Conservation (phyloP, 2,888 invertebrate genomes). For the Pyrrhia umbra region DNA sequence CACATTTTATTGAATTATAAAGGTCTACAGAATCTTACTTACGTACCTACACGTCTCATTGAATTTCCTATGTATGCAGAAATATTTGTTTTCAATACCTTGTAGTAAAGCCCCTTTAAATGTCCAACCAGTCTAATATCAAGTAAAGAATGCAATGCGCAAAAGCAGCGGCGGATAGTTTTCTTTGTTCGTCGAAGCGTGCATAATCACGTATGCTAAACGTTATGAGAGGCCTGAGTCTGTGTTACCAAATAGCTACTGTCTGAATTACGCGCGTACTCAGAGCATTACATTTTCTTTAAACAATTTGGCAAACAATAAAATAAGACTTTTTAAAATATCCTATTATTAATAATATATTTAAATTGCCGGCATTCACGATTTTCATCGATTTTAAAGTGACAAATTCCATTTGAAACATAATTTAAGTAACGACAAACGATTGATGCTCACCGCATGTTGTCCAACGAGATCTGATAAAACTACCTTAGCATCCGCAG, state of each 20-base stretch:
- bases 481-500: conserved; percentile 77
- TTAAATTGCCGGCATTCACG: too few relatives aligned
- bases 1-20: conserved; percentile 71
- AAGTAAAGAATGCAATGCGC: conserved; percentile 69
- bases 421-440: conserved; percentile 75
- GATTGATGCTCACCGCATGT: conserved; percentile 75
- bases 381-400: too few relatives aligned
- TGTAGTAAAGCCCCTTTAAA: conserved; percentile 30
- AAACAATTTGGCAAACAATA: too few relatives aligned
- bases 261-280: not conserved
- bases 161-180: conserved; percentile 69
- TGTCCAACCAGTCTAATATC: conserved; percentile 68
- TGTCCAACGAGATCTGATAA: conserved; percentile 85
- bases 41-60: conserved; percentile 2
- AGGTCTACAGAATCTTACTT: conserved; percentile 48
- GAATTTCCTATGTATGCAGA: not conserved
- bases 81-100: not conserved
- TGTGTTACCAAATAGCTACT: not conserved
- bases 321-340: too few relatives aligned
- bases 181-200: conserved; percentile 82
- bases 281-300: too few relatives aligned
- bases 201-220: conserved; percentile 78
- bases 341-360: too few relatives aligned
- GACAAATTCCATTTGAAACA: conserved; percentile 22
- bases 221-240: conserved; percentile 39